A percentile compares a stretch with the other conserved stretches of the same genome.
Evolutionary conservation across 2,888 invertebrate genomes (phyloP).

Genomic region (Scaptomyza cyrtandrae): DNA sequence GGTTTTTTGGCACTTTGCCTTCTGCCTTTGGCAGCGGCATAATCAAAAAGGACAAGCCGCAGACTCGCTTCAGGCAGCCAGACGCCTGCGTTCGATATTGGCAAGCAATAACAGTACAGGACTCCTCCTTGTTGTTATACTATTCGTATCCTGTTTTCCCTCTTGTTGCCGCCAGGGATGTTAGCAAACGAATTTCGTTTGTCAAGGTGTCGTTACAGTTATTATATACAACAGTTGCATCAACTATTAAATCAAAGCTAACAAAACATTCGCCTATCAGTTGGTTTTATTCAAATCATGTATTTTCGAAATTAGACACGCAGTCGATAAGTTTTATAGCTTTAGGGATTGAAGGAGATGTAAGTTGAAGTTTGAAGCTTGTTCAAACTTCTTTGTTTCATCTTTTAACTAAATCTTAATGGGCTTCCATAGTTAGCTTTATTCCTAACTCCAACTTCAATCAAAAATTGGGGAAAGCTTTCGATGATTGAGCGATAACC

Average conservation of each 20-base stretch:
- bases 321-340: slow-evolving; percentile 10
- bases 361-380: no score
- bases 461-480: neutral
- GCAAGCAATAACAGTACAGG: slow-evolving; percentile 57
- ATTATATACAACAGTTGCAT: slow-evolving; percentile 20
- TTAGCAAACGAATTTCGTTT: slow-evolving; percentile 34
- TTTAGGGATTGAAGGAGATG: neutral
- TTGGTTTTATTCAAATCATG: slow-evolving; percentile 7
- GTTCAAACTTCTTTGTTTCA: no score
- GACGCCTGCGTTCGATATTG: slow-evolving; percentile 52
- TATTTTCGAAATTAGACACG: neutral
- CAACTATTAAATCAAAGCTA: slow-evolving; percentile 13
- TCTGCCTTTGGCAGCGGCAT: slow-evolving; percentile 66
- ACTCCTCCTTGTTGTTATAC: slow-evolving; percentile 21
- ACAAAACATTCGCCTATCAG: slow-evolving; percentile 7
- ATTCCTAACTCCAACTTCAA: neutral
- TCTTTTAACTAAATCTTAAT: no score
- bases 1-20: slow-evolving; percentile 55
- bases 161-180: slow-evolving; percentile 29
- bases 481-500: slow-evolving; percentile 35
- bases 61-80: slow-evolving; percentile 28
- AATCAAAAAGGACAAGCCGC: slow-evolving; percentile 72
- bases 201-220: slow-evolving; percentile 36
- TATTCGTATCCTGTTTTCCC: neutral
- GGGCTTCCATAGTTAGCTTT: no score